Conservation (phyloP, 64 coral and sea anemone species). For the Stichodactyla helianthus region DNA sequence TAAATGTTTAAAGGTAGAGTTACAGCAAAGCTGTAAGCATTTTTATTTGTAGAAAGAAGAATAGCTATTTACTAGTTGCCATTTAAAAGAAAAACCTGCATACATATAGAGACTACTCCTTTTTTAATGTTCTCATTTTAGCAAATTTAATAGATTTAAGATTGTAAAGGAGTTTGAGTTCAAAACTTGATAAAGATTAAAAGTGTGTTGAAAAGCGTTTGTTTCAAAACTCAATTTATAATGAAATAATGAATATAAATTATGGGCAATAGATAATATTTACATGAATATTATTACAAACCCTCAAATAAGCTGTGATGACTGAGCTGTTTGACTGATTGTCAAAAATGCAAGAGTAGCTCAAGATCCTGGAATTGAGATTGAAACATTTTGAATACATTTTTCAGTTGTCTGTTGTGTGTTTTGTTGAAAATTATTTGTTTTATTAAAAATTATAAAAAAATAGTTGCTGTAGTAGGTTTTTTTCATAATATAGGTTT, state of each 20-base stretch:
- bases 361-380: not conserved
- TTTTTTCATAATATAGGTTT: not conserved
- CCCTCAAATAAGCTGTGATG: not conserved
- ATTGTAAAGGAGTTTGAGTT: not conserved
- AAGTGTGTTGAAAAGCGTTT: not conserved
- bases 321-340: not conserved
- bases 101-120: not conserved
- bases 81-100: not conserved
- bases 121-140: not conserved
- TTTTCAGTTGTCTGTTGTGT: not conserved
- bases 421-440: not conserved
- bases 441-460: not conserved
- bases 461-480: not conserved
- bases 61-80: not conserved
- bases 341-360: not conserved
- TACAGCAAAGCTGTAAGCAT: slow-evolving; percentile 7
- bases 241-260: not conserved
- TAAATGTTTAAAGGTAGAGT: not conserved
- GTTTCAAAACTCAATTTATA: not conserved
- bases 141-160: not conserved
- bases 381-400: not conserved
- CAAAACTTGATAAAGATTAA: not conserved
- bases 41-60: not conserved
- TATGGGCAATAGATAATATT: not conserved
- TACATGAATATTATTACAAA: too few species aligned